Evolutionary conservation across 2,888 invertebrate species (phyloP).

Genomic region (Troides helena): DNA sequence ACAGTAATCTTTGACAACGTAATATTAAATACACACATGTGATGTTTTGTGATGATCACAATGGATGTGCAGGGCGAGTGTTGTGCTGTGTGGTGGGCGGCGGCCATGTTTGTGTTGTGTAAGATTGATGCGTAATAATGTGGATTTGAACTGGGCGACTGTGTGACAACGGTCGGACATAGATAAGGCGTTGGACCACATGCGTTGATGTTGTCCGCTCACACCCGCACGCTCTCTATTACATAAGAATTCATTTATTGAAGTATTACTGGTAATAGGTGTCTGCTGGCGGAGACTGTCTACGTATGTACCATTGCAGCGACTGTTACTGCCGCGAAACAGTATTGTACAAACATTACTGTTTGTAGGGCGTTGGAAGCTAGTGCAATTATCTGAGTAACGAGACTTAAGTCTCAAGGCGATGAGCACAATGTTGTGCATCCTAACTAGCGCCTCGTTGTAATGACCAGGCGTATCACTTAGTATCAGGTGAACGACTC

Average conservation of each 20-base stretch:
- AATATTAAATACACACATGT: conserved; percentile 56
- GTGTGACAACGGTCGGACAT: conserved; percentile 21
- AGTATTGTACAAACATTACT: no score
- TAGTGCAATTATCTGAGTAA: no score
- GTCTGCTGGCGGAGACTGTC: no score
- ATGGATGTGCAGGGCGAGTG: conserved; percentile 35
- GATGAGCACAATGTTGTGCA: no score
- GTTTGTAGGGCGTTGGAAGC: no score
- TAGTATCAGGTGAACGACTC: no score
- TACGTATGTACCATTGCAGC: no score
- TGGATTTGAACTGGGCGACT: conserved; percentile 16
- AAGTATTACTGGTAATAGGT: not conserved
- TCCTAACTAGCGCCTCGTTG: no score
- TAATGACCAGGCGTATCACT: no score
- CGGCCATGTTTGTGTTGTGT: conserved; percentile 33
- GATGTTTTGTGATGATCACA: conserved; percentile 39
- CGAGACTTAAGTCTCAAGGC: no score
- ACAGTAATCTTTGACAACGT: conserved; percentile 47
- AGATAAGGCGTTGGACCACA: conserved; percentile 46
- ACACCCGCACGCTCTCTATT: not conserved
- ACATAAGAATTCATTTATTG: conserved; percentile 4
- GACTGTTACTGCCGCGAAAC: no score
- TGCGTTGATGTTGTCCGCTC: conserved; percentile 37
- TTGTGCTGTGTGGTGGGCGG: conserved; percentile 39
- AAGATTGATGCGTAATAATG: conserved; percentile 36